Conservation (phyloP, 2,888 invertebrate species). For the Cephus rjabovi region DNA sequence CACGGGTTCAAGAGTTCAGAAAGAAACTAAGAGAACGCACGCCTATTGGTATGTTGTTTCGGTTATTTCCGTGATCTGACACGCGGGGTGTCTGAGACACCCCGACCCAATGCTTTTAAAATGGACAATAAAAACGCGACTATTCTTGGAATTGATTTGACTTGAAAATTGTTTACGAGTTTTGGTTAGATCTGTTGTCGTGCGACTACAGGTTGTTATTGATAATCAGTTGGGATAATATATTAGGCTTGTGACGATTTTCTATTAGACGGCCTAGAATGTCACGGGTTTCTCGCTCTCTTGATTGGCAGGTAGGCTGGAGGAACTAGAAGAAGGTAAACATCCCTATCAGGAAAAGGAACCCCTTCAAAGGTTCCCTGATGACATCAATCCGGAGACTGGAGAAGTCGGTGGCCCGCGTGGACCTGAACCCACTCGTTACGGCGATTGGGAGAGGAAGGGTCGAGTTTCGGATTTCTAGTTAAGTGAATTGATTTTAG, state of each 20-base stretch:
- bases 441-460: conserved; percentile 99
- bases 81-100: not conserved
- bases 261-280: not conserved
- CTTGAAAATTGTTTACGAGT: not conserved
- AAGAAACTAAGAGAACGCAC: conserved; percentile 78
- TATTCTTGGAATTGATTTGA: not conserved
- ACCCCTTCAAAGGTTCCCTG: conserved; percentile 85
- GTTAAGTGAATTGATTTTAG: conserved; percentile 23
- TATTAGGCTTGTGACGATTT: not conserved
- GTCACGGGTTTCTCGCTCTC: not conserved
- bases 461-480: conserved; percentile 96
- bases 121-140: not conserved
- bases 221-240: not conserved
- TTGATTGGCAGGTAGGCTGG: conserved; percentile 74
- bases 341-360: conserved; percentile 86
- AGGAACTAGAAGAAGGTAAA: conserved; percentile 76
- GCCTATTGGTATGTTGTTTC: conserved; percentile 70
- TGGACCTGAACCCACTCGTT: conserved; percentile 98
- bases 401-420: conserved; percentile 96
- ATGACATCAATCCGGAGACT: conserved; percentile 89
- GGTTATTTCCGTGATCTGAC: not conserved
- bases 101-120: not conserved
- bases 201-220: not conserved
- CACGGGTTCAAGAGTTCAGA: conserved; percentile 76
- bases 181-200: not conserved